A percentile compares a stretch with the other conserved stretches of the same genome.
Conservation (phyloP, 2,113 vertebrate genomes). For the Otis tarda region DNA sequence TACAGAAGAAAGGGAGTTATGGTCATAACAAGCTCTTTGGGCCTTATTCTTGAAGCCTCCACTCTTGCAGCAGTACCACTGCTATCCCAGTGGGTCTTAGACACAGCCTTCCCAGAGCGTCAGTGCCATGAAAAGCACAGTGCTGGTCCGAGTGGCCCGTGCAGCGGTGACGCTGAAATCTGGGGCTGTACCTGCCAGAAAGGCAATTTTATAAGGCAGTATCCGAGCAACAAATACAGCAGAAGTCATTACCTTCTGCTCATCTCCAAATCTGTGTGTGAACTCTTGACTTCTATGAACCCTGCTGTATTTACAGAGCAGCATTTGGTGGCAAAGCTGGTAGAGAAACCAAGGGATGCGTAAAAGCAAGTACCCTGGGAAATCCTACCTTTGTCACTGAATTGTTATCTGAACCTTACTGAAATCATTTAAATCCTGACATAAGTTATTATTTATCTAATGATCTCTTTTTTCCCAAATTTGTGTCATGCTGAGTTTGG, state of each 20-base stretch:
- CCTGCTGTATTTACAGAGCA: neutral
- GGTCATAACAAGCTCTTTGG: neutral
- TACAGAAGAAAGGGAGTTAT: neutral
- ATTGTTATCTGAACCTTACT: neutral
- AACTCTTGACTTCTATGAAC: neutral
- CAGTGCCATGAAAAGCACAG: neutral
- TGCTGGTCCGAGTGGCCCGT: neutral
- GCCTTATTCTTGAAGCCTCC: neutral
- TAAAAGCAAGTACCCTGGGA: neutral
- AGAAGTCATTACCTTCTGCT: neutral
- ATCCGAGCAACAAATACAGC: neutral
- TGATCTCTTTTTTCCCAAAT: neutral
- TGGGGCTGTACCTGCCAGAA: neutral
- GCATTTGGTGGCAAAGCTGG: neutral
- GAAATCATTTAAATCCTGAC: neutral
- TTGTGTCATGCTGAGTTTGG: neutral
- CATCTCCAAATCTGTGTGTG: neutral
- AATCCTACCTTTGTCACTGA: neutral
- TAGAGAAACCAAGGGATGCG: neutral
- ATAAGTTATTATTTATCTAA: neutral
- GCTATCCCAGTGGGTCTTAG: neutral
- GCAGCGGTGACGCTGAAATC: rapidly evolving
- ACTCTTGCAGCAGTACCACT: neutral
- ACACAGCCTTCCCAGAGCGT: neutral
- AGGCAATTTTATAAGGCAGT: neutral